Evolutionary conservation across 2,888 invertebrate genomes (phyloP), one percentile per base, ranked within the genome.

Genomic region (Ochropleura plecta): DNA sequence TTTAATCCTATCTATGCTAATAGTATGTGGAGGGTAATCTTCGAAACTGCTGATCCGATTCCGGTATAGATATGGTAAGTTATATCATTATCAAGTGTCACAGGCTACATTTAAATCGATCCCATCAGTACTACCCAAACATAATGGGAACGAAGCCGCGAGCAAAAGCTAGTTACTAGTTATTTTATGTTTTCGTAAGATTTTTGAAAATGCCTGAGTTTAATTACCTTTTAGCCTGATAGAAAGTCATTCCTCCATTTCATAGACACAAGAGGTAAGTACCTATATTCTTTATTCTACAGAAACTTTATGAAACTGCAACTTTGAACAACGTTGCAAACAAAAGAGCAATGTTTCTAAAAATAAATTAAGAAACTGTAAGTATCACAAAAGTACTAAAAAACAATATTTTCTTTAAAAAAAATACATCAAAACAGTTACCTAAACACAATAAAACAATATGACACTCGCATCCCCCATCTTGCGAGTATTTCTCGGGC

Each of bases 401-500:
- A 71, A 65, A 46, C 46, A 59, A 70, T 55, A 70, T 65, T 69
- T 55, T 44, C 9, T 1, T 16, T 8, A 71, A 81, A 81, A 67
- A 80, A 78, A 84, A 70, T 63, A 71, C 63, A 70, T 76, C 73
- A 76, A 82, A 82, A 79, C 48, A 68, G 70, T 81, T 72, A 62
- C 72, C 76, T 82, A 89, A 88, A 88, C 84, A 88, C 89, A 89
- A 90, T 90, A 91, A 91, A 92, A 90, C 91, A 91, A 88, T 93
- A 92, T 93, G 92, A 91, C 89, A 87, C 85, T 88, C 89, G 88
- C 90, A 90, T 91, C 91, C 92, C 90, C 90, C 93, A 93, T 95
- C 96, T 95, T 95, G 92, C 91, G 90, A 91, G 91, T 91, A 91
- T 93, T 93, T 94, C 94, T 94, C 92, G 86, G 93, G 92, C 90